Percentiles rank a stretch among this genome's conserved stretches.
These are phyloP conservation scores for Phoenicopterus ruber DNA, from an alignment of 2,113 vertebrate genomes.

Conservation along the genomic window DNA sequence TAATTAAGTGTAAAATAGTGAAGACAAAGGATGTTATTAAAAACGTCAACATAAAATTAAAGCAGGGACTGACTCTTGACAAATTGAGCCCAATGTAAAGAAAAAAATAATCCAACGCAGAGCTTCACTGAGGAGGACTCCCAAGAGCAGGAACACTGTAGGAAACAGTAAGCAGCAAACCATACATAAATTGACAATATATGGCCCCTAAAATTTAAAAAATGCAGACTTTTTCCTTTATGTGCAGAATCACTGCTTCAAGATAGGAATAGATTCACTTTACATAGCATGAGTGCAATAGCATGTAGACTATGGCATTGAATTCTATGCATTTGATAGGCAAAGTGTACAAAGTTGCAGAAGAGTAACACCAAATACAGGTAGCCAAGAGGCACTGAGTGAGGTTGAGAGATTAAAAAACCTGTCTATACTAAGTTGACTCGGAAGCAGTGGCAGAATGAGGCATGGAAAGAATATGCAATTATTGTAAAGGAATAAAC, in stretches of 20 bases:
- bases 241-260: not conserved
- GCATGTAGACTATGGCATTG: not conserved
- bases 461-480: not conserved
- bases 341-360: not conserved
- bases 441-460: not conserved
- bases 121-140: not conserved
- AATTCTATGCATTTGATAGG: not conserved
- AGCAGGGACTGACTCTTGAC: not conserved
- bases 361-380: not conserved
- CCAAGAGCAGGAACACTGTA: not conserved
- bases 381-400: not conserved
- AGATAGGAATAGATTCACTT: not conserved
- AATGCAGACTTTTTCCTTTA: not conserved
- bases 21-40: not conserved
- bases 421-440: not conserved
- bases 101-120: not conserved
- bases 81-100: not conserved
- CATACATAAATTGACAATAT: not conserved
- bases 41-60: not conserved
- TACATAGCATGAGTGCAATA: not conserved
- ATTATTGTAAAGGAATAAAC: not conserved
- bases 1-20: slow-evolving; percentile 2
- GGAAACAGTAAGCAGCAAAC: not conserved
- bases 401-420: not conserved
- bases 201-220: not conserved